Evolutionary conservation across 1,140 invertebrate species (phyloP).

Genomic region (Bicyclus anynana): DNA sequence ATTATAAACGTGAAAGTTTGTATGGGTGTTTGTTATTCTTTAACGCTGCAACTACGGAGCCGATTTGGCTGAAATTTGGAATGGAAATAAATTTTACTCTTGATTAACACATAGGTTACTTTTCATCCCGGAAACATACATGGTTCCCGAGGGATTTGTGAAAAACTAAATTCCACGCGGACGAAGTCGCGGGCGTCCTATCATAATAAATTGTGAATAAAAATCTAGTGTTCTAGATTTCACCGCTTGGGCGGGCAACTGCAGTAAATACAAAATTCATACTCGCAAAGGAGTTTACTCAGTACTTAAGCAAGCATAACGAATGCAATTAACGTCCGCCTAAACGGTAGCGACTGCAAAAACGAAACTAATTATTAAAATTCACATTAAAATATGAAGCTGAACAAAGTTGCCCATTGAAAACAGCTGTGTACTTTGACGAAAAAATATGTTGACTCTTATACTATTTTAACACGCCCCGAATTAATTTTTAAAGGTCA

Average conservation of each 20-base stretch:
- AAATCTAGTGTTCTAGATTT: constrained; percentile 1
- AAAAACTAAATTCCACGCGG: no score
- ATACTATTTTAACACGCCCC: not conserved
- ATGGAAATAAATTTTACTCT: no score
- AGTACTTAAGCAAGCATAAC: constrained; percentile 24
- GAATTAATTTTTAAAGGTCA: not conserved
- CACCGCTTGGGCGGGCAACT: not conserved
- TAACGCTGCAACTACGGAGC: no score
- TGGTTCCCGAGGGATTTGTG: no score
- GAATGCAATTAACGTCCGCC: constrained; percentile 22
- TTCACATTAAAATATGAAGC: constrained; percentile 3
- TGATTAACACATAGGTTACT: no score
- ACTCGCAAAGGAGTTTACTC: constrained; percentile 19
- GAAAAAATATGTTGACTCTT: not conserved
- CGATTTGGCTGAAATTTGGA: no score
- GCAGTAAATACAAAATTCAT: constrained; percentile 17
- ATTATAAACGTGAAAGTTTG: no score
- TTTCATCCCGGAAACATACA: no score
- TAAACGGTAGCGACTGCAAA: constrained; percentile 8
- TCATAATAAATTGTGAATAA: no score
- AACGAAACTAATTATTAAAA: constrained; percentile 11
- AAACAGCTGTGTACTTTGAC: constrained; percentile 1
- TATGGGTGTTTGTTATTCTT: no score
- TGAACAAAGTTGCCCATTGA: constrained; percentile 2
- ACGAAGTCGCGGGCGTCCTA: no score